Base-by-base conservation (phyloP, 1,140 invertebrate species). In the Cecropterus lyciades region DNA sequence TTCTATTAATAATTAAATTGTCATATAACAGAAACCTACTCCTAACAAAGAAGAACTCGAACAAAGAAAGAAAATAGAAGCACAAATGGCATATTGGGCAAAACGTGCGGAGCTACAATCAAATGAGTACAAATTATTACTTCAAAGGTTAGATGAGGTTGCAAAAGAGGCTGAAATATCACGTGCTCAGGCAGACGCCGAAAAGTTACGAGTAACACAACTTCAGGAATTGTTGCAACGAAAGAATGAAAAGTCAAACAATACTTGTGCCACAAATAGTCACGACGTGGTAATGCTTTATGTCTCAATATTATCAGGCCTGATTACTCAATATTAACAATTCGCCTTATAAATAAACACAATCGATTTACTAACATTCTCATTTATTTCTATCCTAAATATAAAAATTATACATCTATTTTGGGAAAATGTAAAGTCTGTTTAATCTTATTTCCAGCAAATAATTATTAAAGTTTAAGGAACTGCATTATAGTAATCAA, bases 121-220 rank as follows among this genome's bases (percentile, higher is more conserved):
- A 6, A 83, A 79, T 37, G 85, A 91, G 70, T 86, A 88, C 52
- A 84, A 88, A 51, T 45, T 66, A 46, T 72, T 91, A 57, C 65
- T 90, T 24, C 79, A 90, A 64, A 90, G 88, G 51, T 70, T 91
- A 15, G 80, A 87, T 56, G 78, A 81, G 14, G 81, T 87, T 11
- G 75, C 79, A 46, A 82, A 76, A 67, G 82, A 90, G 56, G 86
- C 84, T 4, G 73, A 70, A 59, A 78, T 83, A 60, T 86, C 82
- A 42, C 77, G 79, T 20, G 70, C 75, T 16, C 69, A 77, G n/a
- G 87, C 85, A 52, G 78, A 87, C 43, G 52, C 75, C n/a, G 89
- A 91, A 74, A 80, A 69, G 65, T 65, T 76, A 24, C 71, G 78
- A 59, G 82, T 77, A 4, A 51, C 64, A 16, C 65, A 85, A 27